Conservation (phyloP, 2,113 vertebrate genomes). For the Xyliphius kryptos region DNA sequence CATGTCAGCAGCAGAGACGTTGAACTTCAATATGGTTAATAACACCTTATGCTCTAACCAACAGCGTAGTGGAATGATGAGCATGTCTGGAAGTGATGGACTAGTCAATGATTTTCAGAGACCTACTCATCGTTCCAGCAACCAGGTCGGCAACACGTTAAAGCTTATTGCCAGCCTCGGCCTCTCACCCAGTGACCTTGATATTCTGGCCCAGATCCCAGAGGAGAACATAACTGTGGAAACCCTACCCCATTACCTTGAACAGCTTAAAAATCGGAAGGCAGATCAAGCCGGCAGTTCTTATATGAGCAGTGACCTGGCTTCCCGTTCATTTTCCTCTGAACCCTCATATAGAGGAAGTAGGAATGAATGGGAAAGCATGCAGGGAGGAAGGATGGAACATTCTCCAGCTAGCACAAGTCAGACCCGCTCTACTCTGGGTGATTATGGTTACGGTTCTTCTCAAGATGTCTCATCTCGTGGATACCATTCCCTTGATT, state of each 20-base stretch:
- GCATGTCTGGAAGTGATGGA: conserved; percentile 76
- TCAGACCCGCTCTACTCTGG: conserved; percentile 37
- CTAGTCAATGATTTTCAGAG: conserved; percentile 68
- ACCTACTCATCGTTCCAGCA: conserved; percentile 64
- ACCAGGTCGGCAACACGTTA: conserved; percentile 81
- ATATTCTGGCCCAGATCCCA: conserved; percentile 90
- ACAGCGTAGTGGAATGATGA: conserved; percentile 79
- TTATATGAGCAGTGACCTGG: conserved; percentile 30
- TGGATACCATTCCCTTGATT: conserved; percentile 48
- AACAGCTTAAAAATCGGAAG: conserved; percentile 92
- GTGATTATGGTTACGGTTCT: conserved; percentile 57
- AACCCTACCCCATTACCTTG: conserved; percentile 92
- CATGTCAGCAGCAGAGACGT: conserved; percentile 90
- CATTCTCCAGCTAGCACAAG: conserved; percentile 45
- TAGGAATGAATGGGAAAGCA: conserved; percentile 54
- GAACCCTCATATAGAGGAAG: conserved; percentile 53
- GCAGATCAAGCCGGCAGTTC: conserved; percentile 48
- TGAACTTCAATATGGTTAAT: conserved; percentile 88
- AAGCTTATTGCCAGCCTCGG: conserved; percentile 84
- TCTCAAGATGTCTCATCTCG: conserved; percentile 50
- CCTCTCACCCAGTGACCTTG: conserved; percentile 90
- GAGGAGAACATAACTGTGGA: conserved; percentile 96
- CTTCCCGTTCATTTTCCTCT: conserved; percentile 47
- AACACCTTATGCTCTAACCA: conserved; percentile 75
- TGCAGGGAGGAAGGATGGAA: conserved; percentile 48